Evolutionary conservation across 2,113 vertebrate species (phyloP), one percentile per base, ranked within the genome.

Genomic region (Cinclus cinclus): DNA sequence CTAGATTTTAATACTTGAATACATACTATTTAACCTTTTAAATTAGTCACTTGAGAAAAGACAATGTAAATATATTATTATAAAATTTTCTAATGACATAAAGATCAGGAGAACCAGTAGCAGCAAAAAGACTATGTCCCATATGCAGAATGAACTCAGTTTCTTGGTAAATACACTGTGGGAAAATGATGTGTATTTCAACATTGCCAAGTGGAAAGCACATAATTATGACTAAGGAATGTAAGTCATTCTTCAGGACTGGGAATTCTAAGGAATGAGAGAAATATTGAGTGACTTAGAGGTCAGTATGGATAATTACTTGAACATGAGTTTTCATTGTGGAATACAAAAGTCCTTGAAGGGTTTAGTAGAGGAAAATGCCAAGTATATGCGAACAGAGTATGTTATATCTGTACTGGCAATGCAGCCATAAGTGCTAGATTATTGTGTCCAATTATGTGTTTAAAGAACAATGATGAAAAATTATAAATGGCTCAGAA

Each of bases 231-330:
- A 91, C 41, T 11, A 59, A 71, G 31, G 69, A 92, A 96, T 84
- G 65, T 64, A 95, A 96, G 64, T 75, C 74, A 76, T 87, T 91
- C 44, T 87, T 94, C 44, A 87, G 93, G 65, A 91, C 2, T 91
- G 95, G 96, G 95, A 95, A 94, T 96, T 96, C 84, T 56, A 64
- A 79, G n/a, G 60, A 93, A 96, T 96, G 77, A 91, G 41, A 87
- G 84, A 96, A 94, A 96, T 94, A 96, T 37, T 94, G 60, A 79
- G 87, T 78, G 69, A 85, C 78, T 95, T 89, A 39, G 70, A 96
- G 95, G 95, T 96, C 87, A 91, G 49, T 27, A 84, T 84, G 70
- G 84, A 84, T 96, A 96, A 96, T 94, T 96, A 79, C 78, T 94
- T 60, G 95, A 91, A 89, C 52, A 82, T 71, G 78, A 92, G 84